A percentile compares a stretch with the other conserved stretches of the same genome.
These are phyloP conservation scores for Acronicta alni DNA, from an alignment of 2,888 invertebrate genomes.

Conservation along the genomic window DNA sequence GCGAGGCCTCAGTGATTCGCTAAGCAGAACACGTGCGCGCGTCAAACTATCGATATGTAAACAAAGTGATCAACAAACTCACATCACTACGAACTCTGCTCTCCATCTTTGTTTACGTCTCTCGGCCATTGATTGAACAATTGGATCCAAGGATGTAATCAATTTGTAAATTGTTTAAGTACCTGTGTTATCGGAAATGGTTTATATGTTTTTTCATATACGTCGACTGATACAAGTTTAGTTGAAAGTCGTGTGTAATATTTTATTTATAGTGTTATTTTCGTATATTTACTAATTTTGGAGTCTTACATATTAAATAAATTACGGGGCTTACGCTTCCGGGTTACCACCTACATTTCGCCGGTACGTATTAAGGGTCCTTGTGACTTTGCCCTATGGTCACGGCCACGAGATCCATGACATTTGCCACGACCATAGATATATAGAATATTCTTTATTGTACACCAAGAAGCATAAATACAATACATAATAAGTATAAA, in stretches of 20 bases:
- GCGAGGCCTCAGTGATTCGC: background rate
- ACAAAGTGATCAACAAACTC: constrained; percentile 48
- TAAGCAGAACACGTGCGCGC: constrained; percentile 8
- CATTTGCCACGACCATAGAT: too few species aligned
- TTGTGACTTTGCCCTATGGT: too few species aligned
- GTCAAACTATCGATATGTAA: constrained; percentile 70
- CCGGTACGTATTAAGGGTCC: too few species aligned
- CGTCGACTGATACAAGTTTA: background rate
- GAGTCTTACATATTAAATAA: too few species aligned
- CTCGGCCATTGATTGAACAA: constrained; percentile 61
- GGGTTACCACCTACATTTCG: too few species aligned
- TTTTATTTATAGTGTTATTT: too few species aligned
- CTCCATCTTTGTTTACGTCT: constrained; percentile 74
- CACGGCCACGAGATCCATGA: too few species aligned
- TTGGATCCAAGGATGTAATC: constrained; percentile 71
- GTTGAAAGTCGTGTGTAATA: background rate
- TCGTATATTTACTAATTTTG: too few species aligned
- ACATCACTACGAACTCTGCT: constrained; percentile 77
- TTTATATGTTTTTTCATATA: background rate
- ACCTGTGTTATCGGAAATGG: constrained; percentile 14
- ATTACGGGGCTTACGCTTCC: too few species aligned
- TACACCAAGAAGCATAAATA: too few species aligned
- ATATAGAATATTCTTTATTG: too few species aligned
- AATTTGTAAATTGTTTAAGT: constrained; percentile 46
- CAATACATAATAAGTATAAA: too few species aligned